Percentiles rank a stretch among this genome's conserved stretches.
Conservation (phyloP, 2,797 vertebrate species). For the Gymnopithys bicolor region DNA sequence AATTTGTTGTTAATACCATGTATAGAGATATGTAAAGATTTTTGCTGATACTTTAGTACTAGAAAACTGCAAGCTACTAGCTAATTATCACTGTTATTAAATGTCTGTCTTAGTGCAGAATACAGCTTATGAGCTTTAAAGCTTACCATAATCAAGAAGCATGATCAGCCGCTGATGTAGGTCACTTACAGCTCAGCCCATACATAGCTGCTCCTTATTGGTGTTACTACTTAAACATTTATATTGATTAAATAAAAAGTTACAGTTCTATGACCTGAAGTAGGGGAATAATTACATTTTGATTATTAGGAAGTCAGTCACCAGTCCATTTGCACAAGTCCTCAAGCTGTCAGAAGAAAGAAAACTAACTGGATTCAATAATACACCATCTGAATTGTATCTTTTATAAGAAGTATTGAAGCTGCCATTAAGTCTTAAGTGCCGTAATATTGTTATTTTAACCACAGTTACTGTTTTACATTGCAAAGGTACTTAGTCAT, state of each 20-base stretch:
- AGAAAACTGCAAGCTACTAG: constrained; percentile 5
- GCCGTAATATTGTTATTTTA: not conserved
- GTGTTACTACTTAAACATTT: not conserved
- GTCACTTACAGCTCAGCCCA: constrained; percentile 36
- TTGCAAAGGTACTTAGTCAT: not conserved
- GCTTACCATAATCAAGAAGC: constrained; percentile 64
- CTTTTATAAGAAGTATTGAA: not conserved
- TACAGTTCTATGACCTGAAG: not conserved
- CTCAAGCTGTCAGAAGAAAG: not conserved
- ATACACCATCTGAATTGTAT: not conserved
- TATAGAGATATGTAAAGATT: not conserved
- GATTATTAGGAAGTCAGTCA: not conserved
- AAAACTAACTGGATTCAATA: not conserved
- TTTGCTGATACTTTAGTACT: not conserved
- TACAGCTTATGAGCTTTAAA: constrained; percentile 63
- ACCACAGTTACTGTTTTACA: not conserved
- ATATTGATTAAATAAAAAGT: not conserved
- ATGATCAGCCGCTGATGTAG: constrained; percentile 49
- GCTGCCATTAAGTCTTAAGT: not conserved
- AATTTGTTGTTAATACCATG: not conserved
- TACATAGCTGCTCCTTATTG: not conserved
- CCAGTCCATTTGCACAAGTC: not conserved
- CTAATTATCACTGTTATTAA: constrained; percentile 51
- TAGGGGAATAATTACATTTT: not conserved
- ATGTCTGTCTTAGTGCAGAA: constrained; percentile 26